Base-by-base conservation (phyloP, 2,888 invertebrate species). In the Platynereis dumerilii region DNA sequence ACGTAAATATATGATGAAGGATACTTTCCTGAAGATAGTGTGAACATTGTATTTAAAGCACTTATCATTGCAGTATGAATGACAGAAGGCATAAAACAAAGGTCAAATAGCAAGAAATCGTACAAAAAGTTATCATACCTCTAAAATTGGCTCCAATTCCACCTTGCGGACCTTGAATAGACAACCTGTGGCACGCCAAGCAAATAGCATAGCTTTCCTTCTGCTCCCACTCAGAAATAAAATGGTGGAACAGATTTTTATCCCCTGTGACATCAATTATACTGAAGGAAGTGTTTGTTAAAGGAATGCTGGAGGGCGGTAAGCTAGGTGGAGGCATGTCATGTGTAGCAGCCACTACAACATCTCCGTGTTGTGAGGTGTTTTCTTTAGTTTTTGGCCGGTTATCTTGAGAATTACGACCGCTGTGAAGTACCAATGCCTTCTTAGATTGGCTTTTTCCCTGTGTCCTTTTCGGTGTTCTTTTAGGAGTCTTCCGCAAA, bases 181-280 rank as follows among this genome's bases (percentile, higher is more conserved):
- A 22, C n/a, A 20, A 20, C n/a, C 17, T 78, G 66, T 82, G 84
- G 78, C 84, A 85, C 2, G 83, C 83, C 24, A 85, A 24, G 54
- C 79, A 76, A 27, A 85, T 45, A n/a, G 83, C 70, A 74, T 78
- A 84, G 24, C 65, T 60, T 3, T 65, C 64, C 67, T 81, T 74
- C 0, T 68, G 71, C 28, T 71, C 70, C 83, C 84, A 82, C 64
- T 83, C 81, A 48, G 72, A 64, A 7, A 83, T 64, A 69, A 85
- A 84, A 0, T 75, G 78, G 29, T 78, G 70, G 69, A 83, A 84
- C 54, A 83, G 67, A 15, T 66, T 52, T 39, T 69, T 70, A 67
- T 80, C 71, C 1, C 79, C 74, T 65, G 81, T 77, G 7, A 83
- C 83, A 72, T 84, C 83, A 55, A 82, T 79, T 59, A 84, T 79